Conservation (phyloP, 2,888 invertebrate species). For the Antheraea yamamai region DNA sequence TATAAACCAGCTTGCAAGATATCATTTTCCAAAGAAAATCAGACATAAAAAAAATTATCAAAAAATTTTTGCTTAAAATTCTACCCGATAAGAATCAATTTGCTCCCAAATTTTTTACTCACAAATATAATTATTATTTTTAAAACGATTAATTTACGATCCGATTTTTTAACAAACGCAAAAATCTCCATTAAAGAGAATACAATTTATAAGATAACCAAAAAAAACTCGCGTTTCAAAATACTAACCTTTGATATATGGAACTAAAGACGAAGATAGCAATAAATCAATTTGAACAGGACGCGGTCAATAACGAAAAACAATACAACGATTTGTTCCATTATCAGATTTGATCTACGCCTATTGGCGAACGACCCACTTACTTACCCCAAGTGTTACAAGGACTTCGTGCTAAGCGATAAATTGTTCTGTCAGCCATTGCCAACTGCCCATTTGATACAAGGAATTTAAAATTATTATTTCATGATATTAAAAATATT, state of each 20-base stretch:
- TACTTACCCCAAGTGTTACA: slow-evolving; percentile 32
- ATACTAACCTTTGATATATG: neutral
- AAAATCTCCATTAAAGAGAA: neutral
- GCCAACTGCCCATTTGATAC: slow-evolving; percentile 2
- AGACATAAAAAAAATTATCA: neutral
- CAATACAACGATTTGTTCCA: slow-evolving; percentile 45
- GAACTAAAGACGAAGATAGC: slow-evolving; percentile 17
- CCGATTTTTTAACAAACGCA: no score
- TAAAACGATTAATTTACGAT: neutral
- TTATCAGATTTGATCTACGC: slow-evolving; percentile 33
- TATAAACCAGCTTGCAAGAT: no score
- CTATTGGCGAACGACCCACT: slow-evolving; percentile 34
- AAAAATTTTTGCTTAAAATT: neutral
- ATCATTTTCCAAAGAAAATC: no score
- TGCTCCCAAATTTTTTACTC: neutral
- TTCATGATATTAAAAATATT: neutral
- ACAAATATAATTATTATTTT: neutral
- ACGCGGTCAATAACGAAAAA: slow-evolving; percentile 27
- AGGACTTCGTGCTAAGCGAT: slow-evolving; percentile 32
- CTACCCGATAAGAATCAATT: neutral
- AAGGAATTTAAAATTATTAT: neutral
- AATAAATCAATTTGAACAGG: slow-evolving; percentile 24
- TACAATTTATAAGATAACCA: neutral
- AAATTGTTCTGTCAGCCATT: slow-evolving; percentile 18
- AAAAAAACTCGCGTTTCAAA: neutral